Conservation (phyloP, 2,888 invertebrate species). For the Tryphoninae sp. region DNA sequence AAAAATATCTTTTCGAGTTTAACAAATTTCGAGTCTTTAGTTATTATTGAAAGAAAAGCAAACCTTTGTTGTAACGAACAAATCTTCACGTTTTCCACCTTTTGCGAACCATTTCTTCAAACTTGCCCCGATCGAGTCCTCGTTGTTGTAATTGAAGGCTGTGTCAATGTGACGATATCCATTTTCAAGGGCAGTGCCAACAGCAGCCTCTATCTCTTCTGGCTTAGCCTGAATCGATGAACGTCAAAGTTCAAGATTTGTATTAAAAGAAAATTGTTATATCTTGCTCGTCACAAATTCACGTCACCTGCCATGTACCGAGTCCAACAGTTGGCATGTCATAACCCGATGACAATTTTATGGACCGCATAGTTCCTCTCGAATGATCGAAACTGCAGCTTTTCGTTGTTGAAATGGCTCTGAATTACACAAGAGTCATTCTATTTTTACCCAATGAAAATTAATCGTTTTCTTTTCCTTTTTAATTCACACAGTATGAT, state of each 20-base stretch:
- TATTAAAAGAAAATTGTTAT: conserved; percentile 38
- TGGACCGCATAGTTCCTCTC: conserved; percentile 68
- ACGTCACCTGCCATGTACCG: conserved; percentile 87
- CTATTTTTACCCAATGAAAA: conserved; percentile 58
- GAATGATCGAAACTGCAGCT: conserved; percentile 48
- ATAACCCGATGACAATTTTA: conserved; percentile 80
- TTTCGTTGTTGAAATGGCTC: conserved; percentile 51
- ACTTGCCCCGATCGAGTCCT: conserved; percentile 88
- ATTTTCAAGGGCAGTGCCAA: conserved; percentile 85
- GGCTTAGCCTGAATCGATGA: conserved; percentile 83
- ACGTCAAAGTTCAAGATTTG: neutral
- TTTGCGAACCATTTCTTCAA: conserved; percentile 86
- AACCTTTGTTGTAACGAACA: conserved; percentile 93
- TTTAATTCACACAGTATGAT: neutral
- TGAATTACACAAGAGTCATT: conserved; percentile 62
- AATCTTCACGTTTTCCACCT: conserved; percentile 86
- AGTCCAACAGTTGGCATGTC: conserved; percentile 88
- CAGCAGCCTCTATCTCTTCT: conserved; percentile 85
- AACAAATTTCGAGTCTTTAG: neutral
- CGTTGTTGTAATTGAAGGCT: conserved; percentile 90
- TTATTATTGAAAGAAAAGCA: neutral
- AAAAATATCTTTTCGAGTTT: conserved; percentile 4
- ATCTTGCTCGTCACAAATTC: conserved; percentile 18
- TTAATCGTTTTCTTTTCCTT: neutral
- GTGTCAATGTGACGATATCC: conserved; percentile 92